These are phyloP conservation scores for Pimephales promelas DNA, from an alignment of 2,113 vertebrate species.

Conservation along the genomic window DNA sequence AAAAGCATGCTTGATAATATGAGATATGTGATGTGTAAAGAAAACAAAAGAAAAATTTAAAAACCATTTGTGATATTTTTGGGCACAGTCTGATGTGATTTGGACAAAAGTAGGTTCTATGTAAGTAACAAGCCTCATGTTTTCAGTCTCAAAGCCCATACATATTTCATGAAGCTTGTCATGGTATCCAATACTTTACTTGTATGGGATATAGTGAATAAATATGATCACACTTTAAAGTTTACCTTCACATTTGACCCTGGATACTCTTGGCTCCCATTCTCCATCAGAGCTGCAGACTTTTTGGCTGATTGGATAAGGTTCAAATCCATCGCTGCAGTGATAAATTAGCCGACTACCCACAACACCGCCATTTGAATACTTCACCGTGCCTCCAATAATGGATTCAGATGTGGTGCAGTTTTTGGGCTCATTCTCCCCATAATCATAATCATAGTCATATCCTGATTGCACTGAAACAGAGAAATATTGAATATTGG, in stretches of 20 bases:
- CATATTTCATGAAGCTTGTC: neutral
- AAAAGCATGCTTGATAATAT: too few relatives aligned
- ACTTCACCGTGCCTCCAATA: slow-evolving; percentile 43
- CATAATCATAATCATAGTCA: slow-evolving; percentile 30
- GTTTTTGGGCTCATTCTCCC: neutral
- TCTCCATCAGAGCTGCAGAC: slow-evolving; percentile 43
- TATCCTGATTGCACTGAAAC: slow-evolving; percentile 36
- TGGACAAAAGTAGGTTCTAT: neutral
- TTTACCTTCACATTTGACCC: slow-evolving; percentile 49
- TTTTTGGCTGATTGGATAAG: slow-evolving; percentile 48
- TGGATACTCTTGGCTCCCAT: slow-evolving; percentile 53
- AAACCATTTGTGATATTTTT: too few relatives aligned
- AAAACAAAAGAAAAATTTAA: too few relatives aligned
- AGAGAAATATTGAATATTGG: neutral
- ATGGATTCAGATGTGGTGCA: slow-evolving; percentile 48
- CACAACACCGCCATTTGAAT: slow-evolving; percentile 15
- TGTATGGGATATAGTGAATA: neutral
- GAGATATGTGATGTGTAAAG: too few relatives aligned
- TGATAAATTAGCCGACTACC: slow-evolving; percentile 42
- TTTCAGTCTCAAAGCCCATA: too few relatives aligned
- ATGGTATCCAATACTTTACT: neutral
- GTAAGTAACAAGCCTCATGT: too few relatives aligned
- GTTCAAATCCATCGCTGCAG: slow-evolving; percentile 44
- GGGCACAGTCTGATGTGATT: neutral
- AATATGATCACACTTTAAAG: neutral